Conservation (phyloP, 2,888 invertebrate genomes). For the Acronicta aceris region DNA sequence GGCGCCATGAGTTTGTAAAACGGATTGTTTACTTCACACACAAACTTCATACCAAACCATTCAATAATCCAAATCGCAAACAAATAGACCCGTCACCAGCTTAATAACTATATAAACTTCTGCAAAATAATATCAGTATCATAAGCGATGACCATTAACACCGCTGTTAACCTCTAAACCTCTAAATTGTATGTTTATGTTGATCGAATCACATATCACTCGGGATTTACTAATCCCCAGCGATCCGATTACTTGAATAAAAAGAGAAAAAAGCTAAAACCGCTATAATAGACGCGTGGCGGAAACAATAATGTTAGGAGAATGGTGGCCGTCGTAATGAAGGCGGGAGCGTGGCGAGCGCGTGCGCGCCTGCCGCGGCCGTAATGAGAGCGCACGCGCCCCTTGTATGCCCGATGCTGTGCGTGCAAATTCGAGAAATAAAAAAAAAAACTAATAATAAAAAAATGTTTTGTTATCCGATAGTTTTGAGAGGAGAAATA, state of each 20-base stretch:
- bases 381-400: slow-evolving; percentile 61
- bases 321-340: slow-evolving; percentile 79
- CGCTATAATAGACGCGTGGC: slow-evolving; percentile 81
- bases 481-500: slow-evolving; percentile 49
- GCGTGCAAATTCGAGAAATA: slow-evolving; percentile 57
- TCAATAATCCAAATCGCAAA: slow-evolving; percentile 2
- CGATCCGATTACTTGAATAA: slow-evolving; percentile 80
- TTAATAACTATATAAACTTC: slow-evolving; percentile 27
- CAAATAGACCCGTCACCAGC: slow-evolving; percentile 8
- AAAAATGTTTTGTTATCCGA: slow-evolving; percentile 58
- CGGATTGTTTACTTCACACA: too few species aligned
- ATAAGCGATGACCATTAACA: slow-evolving; percentile 58
- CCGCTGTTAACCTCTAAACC: slow-evolving; percentile 74
- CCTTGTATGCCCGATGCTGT: slow-evolving; percentile 43
- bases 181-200: slow-evolving; percentile 82
- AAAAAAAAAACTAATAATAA: slow-evolving; percentile 32
- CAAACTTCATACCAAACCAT: too few species aligned
- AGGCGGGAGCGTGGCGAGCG: slow-evolving; percentile 75
- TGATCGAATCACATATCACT: slow-evolving; percentile 81
- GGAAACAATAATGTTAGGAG: slow-evolving; percentile 83
- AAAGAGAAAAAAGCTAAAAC: slow-evolving; percentile 67
- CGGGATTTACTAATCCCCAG: slow-evolving; percentile 68
- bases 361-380: slow-evolving; percentile 63
- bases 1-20: too few species aligned
- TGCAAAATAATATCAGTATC: slow-evolving; percentile 1